These are phyloP conservation scores for Sphenopsis melanotis DNA, from an alignment of 2,797 vertebrate species.

Conservation along the genomic window DNA sequence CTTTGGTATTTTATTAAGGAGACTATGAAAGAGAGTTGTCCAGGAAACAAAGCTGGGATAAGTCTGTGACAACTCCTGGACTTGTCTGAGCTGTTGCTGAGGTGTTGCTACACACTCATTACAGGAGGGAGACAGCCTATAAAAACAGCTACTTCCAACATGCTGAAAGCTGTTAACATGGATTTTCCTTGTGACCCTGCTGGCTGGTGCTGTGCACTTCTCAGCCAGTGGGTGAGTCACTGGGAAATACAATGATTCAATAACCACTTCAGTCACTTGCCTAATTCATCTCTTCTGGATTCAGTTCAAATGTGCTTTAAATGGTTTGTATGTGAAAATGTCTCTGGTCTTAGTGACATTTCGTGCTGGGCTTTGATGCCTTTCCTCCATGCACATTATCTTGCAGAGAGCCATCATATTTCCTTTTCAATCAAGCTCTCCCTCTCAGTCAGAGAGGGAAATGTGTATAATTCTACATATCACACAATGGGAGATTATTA, in stretches of 20 bases:
- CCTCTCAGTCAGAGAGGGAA: background rate
- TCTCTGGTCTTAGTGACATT: background rate
- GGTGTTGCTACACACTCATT: background rate
- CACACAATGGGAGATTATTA: background rate
- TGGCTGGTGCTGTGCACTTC: background rate
- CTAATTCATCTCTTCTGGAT: background rate
- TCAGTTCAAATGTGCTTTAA: background rate
- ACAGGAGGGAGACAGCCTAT: background rate
- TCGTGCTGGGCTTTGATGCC: background rate
- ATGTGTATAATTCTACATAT: background rate
- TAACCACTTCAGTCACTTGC: background rate
- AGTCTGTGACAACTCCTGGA: background rate
- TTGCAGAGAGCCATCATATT: background rate
- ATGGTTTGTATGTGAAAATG: background rate
- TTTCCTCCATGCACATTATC: background rate
- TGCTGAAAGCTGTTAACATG: background rate
- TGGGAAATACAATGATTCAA: background rate
- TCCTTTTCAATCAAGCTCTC: background rate
- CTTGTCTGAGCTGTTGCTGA: background rate
- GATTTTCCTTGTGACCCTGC: background rate
- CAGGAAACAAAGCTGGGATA: background rate
- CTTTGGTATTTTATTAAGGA: background rate
- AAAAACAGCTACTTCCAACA: background rate
- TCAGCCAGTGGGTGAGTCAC: background rate
- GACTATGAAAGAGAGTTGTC: background rate